These are phyloP conservation scores for Stercorarius parasiticus DNA, from an alignment of 2,113 vertebrate genomes.

Conservation along the genomic window DNA sequence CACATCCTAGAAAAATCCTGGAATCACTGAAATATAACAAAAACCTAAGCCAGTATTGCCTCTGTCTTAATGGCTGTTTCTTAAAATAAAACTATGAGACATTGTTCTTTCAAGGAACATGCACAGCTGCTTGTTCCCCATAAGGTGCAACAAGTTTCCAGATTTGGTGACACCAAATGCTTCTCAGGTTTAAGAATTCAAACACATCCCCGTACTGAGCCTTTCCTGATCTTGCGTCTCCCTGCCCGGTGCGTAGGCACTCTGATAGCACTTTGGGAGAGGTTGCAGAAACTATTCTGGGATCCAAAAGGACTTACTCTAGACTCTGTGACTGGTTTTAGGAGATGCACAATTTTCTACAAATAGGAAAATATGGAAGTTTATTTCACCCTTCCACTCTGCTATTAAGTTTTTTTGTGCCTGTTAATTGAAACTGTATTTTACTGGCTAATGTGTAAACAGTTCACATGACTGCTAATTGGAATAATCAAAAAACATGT, in stretches of 20 bases:
- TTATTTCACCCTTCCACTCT: not conserved
- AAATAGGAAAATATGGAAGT: not conserved
- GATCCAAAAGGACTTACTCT: not conserved
- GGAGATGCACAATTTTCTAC: not conserved
- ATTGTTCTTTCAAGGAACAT: not conserved
- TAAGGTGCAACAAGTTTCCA: not conserved
- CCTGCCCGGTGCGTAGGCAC: accelerated
- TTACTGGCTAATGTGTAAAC: not conserved
- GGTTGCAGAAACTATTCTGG: not conserved
- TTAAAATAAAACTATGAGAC: not conserved
- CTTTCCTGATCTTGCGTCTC: not conserved
- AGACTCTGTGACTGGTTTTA: not conserved
- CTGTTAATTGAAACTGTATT: not conserved
- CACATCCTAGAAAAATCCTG: not conserved
- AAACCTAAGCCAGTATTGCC: not conserved
- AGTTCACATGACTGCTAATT: not conserved
- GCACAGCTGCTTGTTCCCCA: not conserved
- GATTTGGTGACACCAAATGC: not conserved
- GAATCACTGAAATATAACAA: not conserved
- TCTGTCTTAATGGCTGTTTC: not conserved
- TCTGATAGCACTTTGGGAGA: not conserved
- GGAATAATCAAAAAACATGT: not conserved
- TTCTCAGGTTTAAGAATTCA: not conserved
- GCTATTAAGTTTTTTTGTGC: not conserved
- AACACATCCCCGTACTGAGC: not conserved